Base-by-base conservation (phyloP, 2,888 invertebrate genomes). In the Phoronis australis region DNA sequence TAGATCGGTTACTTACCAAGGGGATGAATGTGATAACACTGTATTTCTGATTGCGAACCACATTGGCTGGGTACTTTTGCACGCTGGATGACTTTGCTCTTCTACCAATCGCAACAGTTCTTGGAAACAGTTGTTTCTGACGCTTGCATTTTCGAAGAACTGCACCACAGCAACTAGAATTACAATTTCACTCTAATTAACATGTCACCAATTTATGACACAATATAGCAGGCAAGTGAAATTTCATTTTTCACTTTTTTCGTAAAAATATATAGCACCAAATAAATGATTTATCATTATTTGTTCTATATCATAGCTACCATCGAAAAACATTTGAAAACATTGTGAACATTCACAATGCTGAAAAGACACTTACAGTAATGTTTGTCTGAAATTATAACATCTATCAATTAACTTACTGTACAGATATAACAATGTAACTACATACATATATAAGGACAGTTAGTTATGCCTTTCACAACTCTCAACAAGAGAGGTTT, bases 11-110 rank as follows among this genome's bases (percentile, higher is more conserved):
- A 62, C 68, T 61, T 61, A 82, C 82, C 74, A 81, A 66, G 42
- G 83, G 83, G 48, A 83, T 76, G 63, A 83, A 83, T 23, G 82
- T 78, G 56, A 83, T 73, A 51, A 83, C 61, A 78, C 90, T 97
- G 81, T 97, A 99, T 83, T 99, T 99, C 81, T 93, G 89, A 82
- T 99, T 99, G 68, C 94, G 85, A 59, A 99, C 94, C 68, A 92
- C 89, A 80, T 99, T 99, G 52, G 90, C 86, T 50, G 95, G 92
- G 80, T 87, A 95, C 88, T 90, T 71, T 21, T 56, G 38, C 15
- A 51, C 50, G 67, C 90, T 90, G 46, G 84, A 82, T n/a, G 51
- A 51, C 20, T 50, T 59, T 84, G 31, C 31, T 31, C 31, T 31
- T 15, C 86, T 56, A 3, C 78, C 77, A 20, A 79, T 55, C 54